Conservation (phyloP, 2,797 vertebrate species). For the Thunnus albacares region DNA sequence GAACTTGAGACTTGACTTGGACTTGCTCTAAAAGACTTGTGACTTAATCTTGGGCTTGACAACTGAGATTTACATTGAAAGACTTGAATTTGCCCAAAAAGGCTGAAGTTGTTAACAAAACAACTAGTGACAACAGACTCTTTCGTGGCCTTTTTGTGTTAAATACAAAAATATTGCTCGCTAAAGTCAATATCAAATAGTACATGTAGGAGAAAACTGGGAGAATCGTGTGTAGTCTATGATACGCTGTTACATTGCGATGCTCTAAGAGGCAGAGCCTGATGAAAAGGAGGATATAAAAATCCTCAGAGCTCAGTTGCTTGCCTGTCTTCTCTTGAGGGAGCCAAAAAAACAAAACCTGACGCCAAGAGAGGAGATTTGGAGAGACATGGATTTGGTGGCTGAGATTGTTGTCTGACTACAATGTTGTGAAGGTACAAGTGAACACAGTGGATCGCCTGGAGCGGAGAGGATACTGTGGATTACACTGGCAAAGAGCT, state of each 20-base stretch:
- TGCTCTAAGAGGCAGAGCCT: constrained; percentile 42
- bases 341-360: constrained; percentile 50
- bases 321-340: constrained; percentile 22
- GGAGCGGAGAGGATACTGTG: constrained; percentile 47
- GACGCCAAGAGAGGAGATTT: constrained; percentile 57
- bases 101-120: neutral
- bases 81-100: neutral
- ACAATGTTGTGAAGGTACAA: constrained; percentile 55
- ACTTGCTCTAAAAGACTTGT: too few species aligned
- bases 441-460: constrained; percentile 47
- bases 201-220: neutral
- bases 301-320: constrained; percentile 59
- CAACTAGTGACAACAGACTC: neutral
- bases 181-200: constrained; percentile 1
- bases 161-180: neutral
- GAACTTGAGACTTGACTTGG: too few species aligned
- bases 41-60: too few species aligned
- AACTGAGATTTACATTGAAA: too few species aligned
- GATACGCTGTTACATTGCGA: constrained; percentile 15
- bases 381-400: constrained; percentile 56
- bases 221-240: neutral
- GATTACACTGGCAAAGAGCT: constrained; percentile 55
- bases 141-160: neutral
- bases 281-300: constrained; percentile 59
- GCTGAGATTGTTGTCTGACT: constrained; percentile 63